A percentile compares a stretch with the other conserved stretches of the same genome.
Conservation (phyloP, 37 sponge, comb jelly and placozoan genomes). For the Dysidea cf. avara region DNA sequence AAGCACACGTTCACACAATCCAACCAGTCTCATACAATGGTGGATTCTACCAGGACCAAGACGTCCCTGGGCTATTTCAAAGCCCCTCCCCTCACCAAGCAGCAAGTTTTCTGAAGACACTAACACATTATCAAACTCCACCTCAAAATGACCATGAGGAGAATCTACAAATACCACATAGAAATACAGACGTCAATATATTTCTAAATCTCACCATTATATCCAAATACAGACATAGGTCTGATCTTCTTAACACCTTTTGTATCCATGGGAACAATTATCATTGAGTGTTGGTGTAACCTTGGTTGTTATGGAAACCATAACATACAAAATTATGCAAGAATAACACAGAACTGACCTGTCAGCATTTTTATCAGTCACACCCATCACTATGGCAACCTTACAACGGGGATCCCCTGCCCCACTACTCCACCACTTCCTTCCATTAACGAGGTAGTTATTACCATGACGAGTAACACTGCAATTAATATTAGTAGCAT, state of each 20-base stretch:
- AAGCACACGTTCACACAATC: constrained; percentile 81
- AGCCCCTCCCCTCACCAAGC: constrained; percentile 90
- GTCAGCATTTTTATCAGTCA: constrained; percentile 25
- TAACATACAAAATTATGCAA: too few relatives aligned
- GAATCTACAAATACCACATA: constrained; percentile 25
- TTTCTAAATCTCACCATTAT: constrained; percentile 24
- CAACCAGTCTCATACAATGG: constrained; percentile 92
- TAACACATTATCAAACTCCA: constrained; percentile 77
- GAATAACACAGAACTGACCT: neutral
- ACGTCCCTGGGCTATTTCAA: constrained; percentile 95
- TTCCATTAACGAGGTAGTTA: constrained; percentile 80
- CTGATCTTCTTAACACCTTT: constrained; percentile 77
- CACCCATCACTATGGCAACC: constrained; percentile 84
- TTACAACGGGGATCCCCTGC: constrained; percentile 86
- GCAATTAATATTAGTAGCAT: constrained; percentile 86
- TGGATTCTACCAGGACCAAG: constrained; percentile 93
- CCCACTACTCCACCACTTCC: constrained; percentile 92
- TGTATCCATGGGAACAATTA: constrained; percentile 81
- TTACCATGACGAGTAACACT: constrained; percentile 58
- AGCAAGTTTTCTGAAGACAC: constrained; percentile 75
- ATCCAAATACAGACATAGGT: constrained; percentile 87
- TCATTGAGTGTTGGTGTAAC: constrained; percentile 77
- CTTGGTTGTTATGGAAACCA: too few relatives aligned
- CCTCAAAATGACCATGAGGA: constrained; percentile 89
- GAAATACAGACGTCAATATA: neutral